Conservation (phyloP, 2,797 vertebrate genomes). For the Xerus rutilus region DNA sequence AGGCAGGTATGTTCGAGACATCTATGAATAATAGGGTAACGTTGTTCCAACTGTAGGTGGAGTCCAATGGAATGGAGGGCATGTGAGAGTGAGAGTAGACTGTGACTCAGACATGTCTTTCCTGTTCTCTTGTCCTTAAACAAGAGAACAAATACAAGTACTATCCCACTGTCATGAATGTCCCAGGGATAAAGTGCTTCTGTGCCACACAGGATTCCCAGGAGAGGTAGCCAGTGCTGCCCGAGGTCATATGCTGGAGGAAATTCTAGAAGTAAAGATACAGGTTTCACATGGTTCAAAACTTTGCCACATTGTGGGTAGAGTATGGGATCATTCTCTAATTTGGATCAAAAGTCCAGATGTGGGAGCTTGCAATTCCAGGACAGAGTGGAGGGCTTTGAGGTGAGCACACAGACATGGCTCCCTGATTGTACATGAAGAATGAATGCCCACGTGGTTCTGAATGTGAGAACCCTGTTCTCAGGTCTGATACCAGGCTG, state of each 20-base stretch:
- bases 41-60: background rate
- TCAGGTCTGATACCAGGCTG: background rate
- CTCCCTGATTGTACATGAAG: background rate
- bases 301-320: background rate
- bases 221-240: background rate
- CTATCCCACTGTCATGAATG: background rate
- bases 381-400: background rate
- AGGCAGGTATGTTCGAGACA: background rate
- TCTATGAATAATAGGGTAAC: background rate
- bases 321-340: background rate
- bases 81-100: too few relatives aligned
- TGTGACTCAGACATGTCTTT: background rate
- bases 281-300: background rate
- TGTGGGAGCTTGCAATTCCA: background rate
- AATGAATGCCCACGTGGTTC: background rate
- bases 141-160: background rate
- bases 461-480: background rate
- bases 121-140: background rate
- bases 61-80: background rate
- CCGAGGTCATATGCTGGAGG: background rate
- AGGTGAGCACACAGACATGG: background rate
- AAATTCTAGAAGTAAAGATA: background rate
- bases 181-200: background rate
- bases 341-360: constrained; percentile 10
- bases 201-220: background rate